Evolutionary conservation across 2,113 vertebrate genomes (phyloP).

Genomic region (Prunella himalayana): DNA sequence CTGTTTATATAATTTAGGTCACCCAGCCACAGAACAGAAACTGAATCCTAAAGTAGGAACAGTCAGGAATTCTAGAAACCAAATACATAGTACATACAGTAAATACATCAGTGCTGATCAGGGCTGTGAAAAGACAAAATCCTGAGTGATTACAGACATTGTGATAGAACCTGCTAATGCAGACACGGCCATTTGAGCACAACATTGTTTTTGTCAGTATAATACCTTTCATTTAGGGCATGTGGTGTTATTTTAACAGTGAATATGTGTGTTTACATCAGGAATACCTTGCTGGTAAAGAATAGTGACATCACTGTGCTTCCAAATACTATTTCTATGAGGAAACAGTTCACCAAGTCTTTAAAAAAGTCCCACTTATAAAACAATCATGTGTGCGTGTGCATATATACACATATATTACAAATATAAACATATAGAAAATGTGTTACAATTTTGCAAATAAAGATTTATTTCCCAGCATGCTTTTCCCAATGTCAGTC

Average conservation of each 20-base stretch:
- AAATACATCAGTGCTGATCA: not conserved
- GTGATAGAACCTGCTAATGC: not conserved
- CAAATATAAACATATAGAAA: not conserved
- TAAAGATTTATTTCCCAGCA: not conserved
- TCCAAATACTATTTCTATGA: not conserved
- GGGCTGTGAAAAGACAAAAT: not conserved
- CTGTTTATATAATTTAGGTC: not conserved
- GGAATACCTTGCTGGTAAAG: not conserved
- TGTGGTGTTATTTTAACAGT: not conserved
- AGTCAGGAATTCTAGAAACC: not conserved
- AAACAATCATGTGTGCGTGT: not conserved
- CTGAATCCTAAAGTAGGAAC: not conserved
- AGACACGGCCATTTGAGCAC: not conserved
- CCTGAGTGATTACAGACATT: not conserved
- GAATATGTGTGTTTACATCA: not conserved
- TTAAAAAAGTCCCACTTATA: not conserved
- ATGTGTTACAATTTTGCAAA: not conserved
- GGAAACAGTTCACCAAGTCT: not conserved
- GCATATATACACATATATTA: not conserved
- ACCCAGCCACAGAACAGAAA: not conserved
- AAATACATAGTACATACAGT: not conserved
- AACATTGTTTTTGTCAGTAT: not conserved
- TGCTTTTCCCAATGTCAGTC: not conserved
- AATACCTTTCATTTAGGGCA: not conserved
- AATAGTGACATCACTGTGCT: not conserved